phyloP scores from a whole-genome alignment of 2,113 vertebrate species.

The Corythaeola cristata region DNA sequence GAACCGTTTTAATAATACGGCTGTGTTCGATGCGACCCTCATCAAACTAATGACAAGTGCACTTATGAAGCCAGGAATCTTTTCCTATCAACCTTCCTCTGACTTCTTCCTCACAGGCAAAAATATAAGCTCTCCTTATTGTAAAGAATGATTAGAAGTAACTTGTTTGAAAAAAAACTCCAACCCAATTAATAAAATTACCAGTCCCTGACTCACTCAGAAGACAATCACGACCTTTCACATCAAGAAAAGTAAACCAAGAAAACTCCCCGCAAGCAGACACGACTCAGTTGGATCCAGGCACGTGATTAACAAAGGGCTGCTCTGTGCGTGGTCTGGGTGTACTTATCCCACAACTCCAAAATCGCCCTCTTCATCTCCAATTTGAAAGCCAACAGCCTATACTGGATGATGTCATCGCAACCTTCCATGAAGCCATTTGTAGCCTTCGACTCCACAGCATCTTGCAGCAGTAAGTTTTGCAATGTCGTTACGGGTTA shows the following conservation, averaged over 20 bases:
- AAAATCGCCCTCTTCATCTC: not conserved
- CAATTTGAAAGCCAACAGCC: not conserved
- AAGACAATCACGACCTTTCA: not conserved
- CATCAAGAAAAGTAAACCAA: not conserved
- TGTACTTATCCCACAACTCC: not conserved
- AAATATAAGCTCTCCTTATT: not conserved
- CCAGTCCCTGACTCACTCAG: not conserved
- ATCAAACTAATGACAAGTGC: not conserved
- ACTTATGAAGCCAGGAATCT: not conserved
- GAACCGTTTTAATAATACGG: not conserved
- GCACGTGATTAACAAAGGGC: not conserved
- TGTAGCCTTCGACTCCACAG: not conserved
- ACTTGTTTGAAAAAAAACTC: not conserved
- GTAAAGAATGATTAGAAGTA: not conserved
- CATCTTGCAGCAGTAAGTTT: not conserved
- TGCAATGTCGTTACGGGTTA: rapidly evolving
- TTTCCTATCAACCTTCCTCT: not conserved
- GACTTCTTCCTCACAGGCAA: not conserved
- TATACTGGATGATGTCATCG: not conserved
- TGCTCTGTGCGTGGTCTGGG: not conserved
- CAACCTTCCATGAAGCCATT: not conserved
- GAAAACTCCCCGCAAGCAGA: not conserved
- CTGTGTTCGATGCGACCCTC: not conserved
- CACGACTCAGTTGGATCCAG: not conserved
- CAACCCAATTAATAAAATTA: not conserved